phyloP scores from a whole-genome alignment of 2,113 vertebrate species.

The Thinocorus orbignyianus region DNA sequence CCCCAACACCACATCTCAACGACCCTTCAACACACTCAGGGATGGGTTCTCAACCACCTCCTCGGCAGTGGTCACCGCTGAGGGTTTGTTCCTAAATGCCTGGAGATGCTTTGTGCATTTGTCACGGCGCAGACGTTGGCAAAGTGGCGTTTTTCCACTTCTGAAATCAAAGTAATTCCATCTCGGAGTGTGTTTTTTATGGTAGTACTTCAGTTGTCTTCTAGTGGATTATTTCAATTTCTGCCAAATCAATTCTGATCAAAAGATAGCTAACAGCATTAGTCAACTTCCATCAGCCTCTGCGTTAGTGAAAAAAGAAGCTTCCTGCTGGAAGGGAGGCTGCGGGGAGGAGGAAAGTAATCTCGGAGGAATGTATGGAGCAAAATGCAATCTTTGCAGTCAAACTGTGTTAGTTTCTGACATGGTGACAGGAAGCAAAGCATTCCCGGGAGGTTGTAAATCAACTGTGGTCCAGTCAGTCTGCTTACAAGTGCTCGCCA shows the following conservation, averaged over 20 bases:
- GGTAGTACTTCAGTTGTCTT: neutral
- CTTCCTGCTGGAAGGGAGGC: neutral
- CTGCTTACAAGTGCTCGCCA: neutral
- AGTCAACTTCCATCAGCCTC: neutral
- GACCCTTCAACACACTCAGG: no score
- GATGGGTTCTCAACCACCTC: no score
- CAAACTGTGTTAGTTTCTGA: neutral
- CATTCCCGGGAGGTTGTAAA: neutral
- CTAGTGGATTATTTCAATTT: conserved; percentile 4
- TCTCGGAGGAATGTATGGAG: neutral
- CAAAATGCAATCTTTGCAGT: neutral
- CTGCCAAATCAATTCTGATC: neutral
- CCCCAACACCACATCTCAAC: no score
- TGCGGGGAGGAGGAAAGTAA: neutral
- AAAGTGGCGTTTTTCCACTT: neutral
- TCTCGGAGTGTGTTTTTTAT: neutral
- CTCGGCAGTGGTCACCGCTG: neutral
- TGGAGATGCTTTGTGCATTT: neutral
- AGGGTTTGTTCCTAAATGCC: neutral
- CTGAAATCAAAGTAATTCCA: neutral
- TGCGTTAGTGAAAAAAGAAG: neutral
- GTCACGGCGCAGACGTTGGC: neutral
- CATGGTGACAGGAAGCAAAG: neutral
- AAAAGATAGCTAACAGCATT: neutral
- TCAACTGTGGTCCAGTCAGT: neutral